Conservation (phyloP, 2,888 invertebrate genomes). For the Polymixis flavicincta region DNA sequence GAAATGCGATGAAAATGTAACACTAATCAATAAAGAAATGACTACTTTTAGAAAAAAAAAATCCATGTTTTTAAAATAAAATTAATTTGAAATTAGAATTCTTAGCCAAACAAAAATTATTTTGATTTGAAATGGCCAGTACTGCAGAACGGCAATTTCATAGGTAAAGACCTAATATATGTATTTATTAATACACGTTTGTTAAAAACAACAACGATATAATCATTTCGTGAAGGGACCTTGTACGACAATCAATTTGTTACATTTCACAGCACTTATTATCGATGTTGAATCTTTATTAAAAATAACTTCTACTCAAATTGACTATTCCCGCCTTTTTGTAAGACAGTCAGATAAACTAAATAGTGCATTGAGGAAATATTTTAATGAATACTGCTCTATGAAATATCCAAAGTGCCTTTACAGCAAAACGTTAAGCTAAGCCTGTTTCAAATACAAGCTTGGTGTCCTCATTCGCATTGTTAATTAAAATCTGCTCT, state of each 20-base stretch:
- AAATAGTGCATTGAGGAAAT: neutral
- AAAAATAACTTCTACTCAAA: constrained; percentile 29
- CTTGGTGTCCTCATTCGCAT: neutral
- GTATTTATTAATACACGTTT: neutral
- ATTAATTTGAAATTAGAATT: too few relatives aligned
- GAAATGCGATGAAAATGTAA: too few relatives aligned
- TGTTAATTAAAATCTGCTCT: neutral
- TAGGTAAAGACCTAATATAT: too few relatives aligned
- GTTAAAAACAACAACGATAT: constrained; percentile 34
- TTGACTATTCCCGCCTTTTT: constrained; percentile 25
- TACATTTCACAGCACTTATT: constrained; percentile 42
- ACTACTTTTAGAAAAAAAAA: too few relatives aligned
- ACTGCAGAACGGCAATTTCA: too few relatives aligned
- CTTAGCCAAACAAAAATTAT: too few relatives aligned
- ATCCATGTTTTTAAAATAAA: too few relatives aligned
- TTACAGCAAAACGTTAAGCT: constrained; percentile 13
- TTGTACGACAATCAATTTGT: constrained; percentile 32
- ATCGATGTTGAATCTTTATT: constrained; percentile 16
- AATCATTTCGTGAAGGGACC: constrained; percentile 6
- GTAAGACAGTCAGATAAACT: constrained; percentile 42
- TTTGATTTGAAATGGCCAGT: too few relatives aligned
- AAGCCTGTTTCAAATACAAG: neutral
- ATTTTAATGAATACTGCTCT: neutral
- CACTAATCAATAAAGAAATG: too few relatives aligned
- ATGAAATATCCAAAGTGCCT: constrained; percentile 31